Conservation (phyloP, 2,888 invertebrate species). For the Hemicrepidius hirtus region DNA sequence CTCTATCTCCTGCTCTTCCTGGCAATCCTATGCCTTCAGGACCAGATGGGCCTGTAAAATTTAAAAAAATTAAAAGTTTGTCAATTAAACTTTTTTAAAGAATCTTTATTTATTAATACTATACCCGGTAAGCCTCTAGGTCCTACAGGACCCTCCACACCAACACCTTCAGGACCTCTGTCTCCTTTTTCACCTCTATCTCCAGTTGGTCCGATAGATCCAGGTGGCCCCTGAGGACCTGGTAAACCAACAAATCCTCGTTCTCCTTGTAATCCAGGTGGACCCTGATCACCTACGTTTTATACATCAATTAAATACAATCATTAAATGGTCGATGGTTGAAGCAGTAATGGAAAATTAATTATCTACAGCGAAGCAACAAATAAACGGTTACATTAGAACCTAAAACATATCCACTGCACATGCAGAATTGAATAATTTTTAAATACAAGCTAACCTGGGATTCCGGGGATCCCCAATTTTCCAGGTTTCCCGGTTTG, state of each 20-base stretch:
- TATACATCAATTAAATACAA: not conserved
- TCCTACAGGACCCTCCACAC: conserved; percentile 84
- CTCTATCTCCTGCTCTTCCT: conserved; percentile 86
- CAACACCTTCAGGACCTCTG: conserved; percentile 81
- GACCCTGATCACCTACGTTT: conserved; percentile 78
- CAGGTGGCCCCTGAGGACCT: conserved; percentile 77
- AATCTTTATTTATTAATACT: conserved; percentile 23
- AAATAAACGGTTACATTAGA: not conserved
- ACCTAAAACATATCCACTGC: not conserved
- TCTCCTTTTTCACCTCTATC: conserved; percentile 85
- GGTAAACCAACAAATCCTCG: conserved; percentile 80
- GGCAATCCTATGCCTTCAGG: conserved; percentile 77
- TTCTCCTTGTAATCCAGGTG: conserved; percentile 79
- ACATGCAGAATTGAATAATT: not conserved
- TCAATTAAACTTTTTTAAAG: too few species aligned
- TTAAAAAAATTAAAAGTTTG: not conserved
- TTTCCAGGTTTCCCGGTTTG: conserved; percentile 74
- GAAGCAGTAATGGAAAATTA: not conserved
- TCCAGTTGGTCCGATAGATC: conserved; percentile 78
- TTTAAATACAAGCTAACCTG: conserved; percentile 70
- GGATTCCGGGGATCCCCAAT: conserved; percentile 75
- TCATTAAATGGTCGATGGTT: not conserved
- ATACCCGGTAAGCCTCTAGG: conserved; percentile 81
- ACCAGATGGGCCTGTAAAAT: conserved; percentile 78
- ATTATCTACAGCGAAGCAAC: not conserved